Conservation (phyloP, 2,888 invertebrate species). For the Temnothorax ravouxi region DNA sequence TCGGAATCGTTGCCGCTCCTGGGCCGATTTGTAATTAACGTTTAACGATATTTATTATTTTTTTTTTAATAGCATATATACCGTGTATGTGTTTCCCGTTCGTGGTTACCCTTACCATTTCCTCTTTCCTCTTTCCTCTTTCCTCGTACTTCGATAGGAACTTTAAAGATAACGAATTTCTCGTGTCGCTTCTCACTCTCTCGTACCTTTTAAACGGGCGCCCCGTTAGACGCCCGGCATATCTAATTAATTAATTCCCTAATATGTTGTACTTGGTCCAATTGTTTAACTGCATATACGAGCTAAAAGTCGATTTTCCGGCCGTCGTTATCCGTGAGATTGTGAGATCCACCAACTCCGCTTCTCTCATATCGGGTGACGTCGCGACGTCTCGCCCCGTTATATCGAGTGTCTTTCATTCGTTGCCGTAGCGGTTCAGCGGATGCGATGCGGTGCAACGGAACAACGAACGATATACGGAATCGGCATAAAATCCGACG, state of each 20-base stretch:
- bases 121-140: constrained; percentile 64
- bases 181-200: constrained; percentile 59
- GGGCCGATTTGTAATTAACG: constrained; percentile 66
- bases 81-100: constrained; percentile 73
- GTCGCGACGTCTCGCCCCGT: constrained; percentile 21
- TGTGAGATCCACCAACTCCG: constrained; percentile 10
- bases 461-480: neutral
- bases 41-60: constrained; percentile 74
- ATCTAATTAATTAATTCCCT: constrained; percentile 69
- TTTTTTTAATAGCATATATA: constrained; percentile 73
- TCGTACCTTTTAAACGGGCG: constrained; percentile 49
- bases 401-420: constrained; percentile 6
- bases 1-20: constrained; percentile 30
- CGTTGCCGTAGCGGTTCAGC: neutral
- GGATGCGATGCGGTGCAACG: neutral
- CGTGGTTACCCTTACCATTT: constrained; percentile 59
- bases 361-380: constrained; percentile 32
- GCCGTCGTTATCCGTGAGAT: constrained; percentile 67
- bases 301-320: constrained; percentile 71
- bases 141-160: constrained; percentile 62
- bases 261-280: constrained; percentile 72
- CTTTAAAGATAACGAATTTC: constrained; percentile 46
- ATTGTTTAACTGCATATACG: constrained; percentile 83
- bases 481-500: neutral
- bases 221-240: constrained; percentile 16